phyloP scores from a whole-genome alignment of 1,140 invertebrate species.

The Bombyx mori region ASM3026992v2 NC_085112.1:9528501-9529000 shows the following conservation, averaged over 20 bases:
- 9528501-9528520: neutral
- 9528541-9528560: conserved; percentile 47
- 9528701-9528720: conserved; percentile 16
- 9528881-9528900: neutral
- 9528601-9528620: conserved; percentile 58
- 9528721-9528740: conserved; percentile 15
- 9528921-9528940: neutral
- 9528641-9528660: conserved; percentile 58
- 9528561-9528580: conserved; percentile 59
- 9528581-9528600: conserved; percentile 64
- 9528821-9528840: conserved; percentile 47
- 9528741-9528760: conserved; percentile 6
- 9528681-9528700: conserved; percentile 20
- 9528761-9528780: conserved; percentile 17
- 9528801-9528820: conserved; percentile 64
- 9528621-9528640: conserved; percentile 43
- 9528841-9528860: conserved; percentile 20
- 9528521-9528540: conserved; percentile 12
- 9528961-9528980: too few relatives aligned
- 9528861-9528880: neutral
- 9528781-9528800: conserved; percentile 63
- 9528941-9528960: conserved; percentile 1
- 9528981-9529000: conserved; percentile 19
- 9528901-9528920: neutral
- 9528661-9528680: conserved; percentile 24